Evolutionary conservation across 2,113 vertebrate genomes (phyloP).

Genomic region (Aegotheles bennettii): DNA sequence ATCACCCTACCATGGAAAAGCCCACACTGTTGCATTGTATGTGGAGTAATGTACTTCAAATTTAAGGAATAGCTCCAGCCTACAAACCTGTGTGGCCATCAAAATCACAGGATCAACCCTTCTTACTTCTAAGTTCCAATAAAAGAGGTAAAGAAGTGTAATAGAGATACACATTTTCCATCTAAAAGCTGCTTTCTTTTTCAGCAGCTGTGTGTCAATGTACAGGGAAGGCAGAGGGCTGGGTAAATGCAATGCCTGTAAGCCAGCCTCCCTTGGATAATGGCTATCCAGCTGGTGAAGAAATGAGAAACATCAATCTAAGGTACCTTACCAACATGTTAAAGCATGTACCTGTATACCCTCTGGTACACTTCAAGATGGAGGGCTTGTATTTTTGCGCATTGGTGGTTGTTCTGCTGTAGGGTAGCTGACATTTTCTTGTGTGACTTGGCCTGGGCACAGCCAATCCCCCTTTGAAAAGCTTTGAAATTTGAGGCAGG

Average conservation of each 20-base stretch:
- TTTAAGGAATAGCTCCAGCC: neutral
- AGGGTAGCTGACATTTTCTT: neutral
- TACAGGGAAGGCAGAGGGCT: neutral
- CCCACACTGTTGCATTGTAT: too few species aligned
- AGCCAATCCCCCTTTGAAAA: neutral
- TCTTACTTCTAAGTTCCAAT: neutral
- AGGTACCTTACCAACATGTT: neutral
- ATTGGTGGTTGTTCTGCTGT: neutral
- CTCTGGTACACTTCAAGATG: neutral
- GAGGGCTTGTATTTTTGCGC: neutral
- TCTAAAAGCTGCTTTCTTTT: neutral
- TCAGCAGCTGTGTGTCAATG: fast-evolving
- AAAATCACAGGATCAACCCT: neutral
- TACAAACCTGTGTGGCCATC: neutral
- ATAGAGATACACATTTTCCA: neutral
- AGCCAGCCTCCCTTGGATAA: neutral
- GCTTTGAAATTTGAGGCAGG: neutral
- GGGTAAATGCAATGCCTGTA: neutral
- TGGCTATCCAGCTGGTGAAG: neutral
- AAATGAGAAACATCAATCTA: neutral
- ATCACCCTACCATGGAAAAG: neutral
- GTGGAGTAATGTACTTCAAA: neutral
- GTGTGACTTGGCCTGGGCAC: neutral
- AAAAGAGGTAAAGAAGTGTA: neutral
- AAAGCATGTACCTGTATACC: neutral